These are phyloP conservation scores for Hemitrygon akajei DNA, from an alignment of 2,797 vertebrate genomes.

Conservation along the genomic window DNA sequence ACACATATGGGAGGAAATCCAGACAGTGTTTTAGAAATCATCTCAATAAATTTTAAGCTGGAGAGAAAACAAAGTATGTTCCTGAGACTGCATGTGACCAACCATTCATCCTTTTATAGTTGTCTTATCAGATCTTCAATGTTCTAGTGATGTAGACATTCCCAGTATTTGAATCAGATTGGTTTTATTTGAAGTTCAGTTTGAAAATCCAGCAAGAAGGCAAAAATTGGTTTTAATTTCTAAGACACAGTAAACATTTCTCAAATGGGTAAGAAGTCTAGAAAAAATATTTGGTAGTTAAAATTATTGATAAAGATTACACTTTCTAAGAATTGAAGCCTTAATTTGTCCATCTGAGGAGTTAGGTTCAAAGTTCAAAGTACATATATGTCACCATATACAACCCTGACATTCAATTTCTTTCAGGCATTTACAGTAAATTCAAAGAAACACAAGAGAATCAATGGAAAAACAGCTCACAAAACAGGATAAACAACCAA, in stretches of 20 bases:
- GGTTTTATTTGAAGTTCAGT: background rate
- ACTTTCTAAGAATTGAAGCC: too few species aligned
- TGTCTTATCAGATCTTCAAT: background rate
- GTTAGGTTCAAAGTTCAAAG: background rate
- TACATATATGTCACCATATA: too few species aligned
- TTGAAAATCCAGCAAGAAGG: background rate
- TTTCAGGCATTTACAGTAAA: too few species aligned
- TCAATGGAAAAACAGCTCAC: too few species aligned
- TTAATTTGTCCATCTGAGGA: too few species aligned
- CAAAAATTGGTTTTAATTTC: background rate
- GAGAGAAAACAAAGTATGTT: background rate
- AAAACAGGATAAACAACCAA: too few species aligned
- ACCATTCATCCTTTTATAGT: too few species aligned
- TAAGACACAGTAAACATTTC: background rate
- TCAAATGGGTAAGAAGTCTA: background rate
- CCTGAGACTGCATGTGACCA: background rate
- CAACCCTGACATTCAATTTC: too few species aligned
- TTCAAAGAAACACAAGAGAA: too few species aligned
- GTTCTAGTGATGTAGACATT: background rate
- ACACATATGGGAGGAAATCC: background rate
- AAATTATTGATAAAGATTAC: too few species aligned
- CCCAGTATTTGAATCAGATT: background rate
- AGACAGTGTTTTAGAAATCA: background rate
- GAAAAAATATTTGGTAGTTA: background rate
- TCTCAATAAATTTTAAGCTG: background rate